Evolutionary conservation across 2,113 vertebrate genomes (phyloP).

Genomic region (Tauraco erythrolophus): DNA sequence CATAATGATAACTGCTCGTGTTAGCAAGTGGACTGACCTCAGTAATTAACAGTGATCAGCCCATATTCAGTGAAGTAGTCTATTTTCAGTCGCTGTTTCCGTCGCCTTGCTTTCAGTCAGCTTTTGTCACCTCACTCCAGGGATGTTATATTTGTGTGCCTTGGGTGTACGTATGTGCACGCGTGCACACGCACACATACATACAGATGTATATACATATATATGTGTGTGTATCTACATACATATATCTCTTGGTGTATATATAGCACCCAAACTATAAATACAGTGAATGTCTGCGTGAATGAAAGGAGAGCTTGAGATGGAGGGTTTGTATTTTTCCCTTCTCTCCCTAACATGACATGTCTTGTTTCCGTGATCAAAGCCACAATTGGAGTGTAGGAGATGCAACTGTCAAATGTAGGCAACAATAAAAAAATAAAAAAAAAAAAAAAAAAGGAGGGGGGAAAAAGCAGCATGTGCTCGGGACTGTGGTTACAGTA

Average conservation of each 20-base stretch:
- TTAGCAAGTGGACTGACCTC: background rate
- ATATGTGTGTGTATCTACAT: rapidly evolving
- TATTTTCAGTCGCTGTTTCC: constrained; percentile 22
- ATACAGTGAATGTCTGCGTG: background rate
- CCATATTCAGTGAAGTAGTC: background rate
- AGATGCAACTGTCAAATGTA: constrained; percentile 78
- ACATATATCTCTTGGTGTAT: no score
- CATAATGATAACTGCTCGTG: background rate
- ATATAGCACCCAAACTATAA: background rate
- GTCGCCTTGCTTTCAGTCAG: constrained; percentile 36
- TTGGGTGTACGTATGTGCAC: background rate
- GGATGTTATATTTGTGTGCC: background rate
- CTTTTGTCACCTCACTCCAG: constrained; percentile 23
- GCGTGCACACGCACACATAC: rapidly evolving
- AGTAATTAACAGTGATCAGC: background rate
- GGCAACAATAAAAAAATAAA: constrained; percentile 12
- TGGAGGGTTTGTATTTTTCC: constrained; percentile 47
- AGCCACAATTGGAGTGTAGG: constrained; percentile 71
- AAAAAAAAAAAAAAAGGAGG: background rate
- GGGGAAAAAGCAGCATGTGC: constrained; percentile 8
- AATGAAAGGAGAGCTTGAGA: background rate
- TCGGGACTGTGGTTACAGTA: constrained; percentile 76
- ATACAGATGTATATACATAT: rapidly evolving
- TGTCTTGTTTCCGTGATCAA: constrained; percentile 80
- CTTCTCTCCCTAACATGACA: constrained; percentile 66